Evolutionary conservation across 2,797 vertebrate species (phyloP).

Genomic region (Borostomias antarcticus): DNA sequence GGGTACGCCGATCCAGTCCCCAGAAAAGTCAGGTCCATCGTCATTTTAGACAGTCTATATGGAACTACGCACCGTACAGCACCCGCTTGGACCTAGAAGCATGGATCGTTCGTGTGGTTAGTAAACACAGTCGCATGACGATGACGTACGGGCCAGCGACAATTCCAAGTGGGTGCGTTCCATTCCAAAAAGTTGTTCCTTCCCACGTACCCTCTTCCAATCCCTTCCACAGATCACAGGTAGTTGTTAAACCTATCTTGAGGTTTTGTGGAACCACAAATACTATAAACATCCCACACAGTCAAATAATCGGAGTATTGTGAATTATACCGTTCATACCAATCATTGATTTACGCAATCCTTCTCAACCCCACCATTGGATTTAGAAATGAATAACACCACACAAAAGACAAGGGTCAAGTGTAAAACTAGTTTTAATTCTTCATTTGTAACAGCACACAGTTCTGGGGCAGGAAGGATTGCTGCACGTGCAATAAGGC

Average conservation of each 20-base stretch:
- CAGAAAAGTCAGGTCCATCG: slow-evolving; percentile 91
- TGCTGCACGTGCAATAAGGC: slow-evolving; percentile 40
- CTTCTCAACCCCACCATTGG: too few relatives aligned
- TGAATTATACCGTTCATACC: background rate
- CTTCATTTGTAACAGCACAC: slow-evolving; percentile 35
- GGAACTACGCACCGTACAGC: background rate
- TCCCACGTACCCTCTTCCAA: background rate
- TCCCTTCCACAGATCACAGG: background rate
- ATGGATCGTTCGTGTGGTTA: background rate
- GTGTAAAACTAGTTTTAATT: slow-evolving; percentile 54
- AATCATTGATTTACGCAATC: background rate
- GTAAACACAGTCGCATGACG: slow-evolving; percentile 19
- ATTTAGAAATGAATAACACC: background rate
- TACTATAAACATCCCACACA: background rate
- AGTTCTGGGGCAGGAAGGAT: slow-evolving; percentile 26
- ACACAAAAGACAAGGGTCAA: background rate
- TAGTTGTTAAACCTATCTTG: background rate
- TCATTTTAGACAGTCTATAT: slow-evolving; percentile 65
- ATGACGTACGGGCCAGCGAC: slow-evolving; percentile 49
- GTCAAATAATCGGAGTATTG: background rate
- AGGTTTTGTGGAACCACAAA: too few relatives aligned
- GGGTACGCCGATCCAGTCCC: slow-evolving; percentile 91
- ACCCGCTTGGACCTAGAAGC: too few relatives aligned
- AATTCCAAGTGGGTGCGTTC: too few relatives aligned
- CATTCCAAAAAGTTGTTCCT: background rate